phyloP scores from a whole-genome alignment of 2,113 vertebrate species.

The Lipophrys pholis region DNA sequence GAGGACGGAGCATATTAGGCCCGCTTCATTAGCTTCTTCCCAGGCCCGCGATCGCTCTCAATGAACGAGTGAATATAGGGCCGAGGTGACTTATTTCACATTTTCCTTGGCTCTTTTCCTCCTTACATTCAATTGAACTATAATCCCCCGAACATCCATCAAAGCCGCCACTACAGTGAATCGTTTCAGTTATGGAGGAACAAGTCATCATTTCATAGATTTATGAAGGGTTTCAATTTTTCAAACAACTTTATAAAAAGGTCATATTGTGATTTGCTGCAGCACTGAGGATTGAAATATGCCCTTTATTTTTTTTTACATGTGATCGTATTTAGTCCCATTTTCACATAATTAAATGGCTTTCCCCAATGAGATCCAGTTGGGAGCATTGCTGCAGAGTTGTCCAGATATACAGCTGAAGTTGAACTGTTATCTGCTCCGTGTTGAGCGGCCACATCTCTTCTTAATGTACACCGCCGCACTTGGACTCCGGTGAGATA shows the following conservation, averaged over 20 bases:
- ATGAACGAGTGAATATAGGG: slow-evolving; percentile 29
- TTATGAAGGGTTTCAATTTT: slow-evolving; percentile 9
- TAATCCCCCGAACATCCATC: slow-evolving; percentile 29
- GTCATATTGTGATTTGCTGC: slow-evolving; percentile 2
- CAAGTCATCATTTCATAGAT: slow-evolving; percentile 12
- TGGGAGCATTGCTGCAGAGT: not conserved
- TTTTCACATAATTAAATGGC: not conserved
- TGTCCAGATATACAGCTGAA: not conserved
- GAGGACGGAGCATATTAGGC: slow-evolving; percentile 47
- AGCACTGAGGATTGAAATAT: not conserved
- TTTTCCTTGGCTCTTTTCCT: slow-evolving; percentile 41
- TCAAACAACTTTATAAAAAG: not conserved
- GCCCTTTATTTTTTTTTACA: not conserved
- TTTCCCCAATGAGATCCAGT: not conserved
- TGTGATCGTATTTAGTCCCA: not conserved
- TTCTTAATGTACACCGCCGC: slow-evolving; percentile 5
- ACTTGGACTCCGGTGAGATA: slow-evolving; percentile 18
- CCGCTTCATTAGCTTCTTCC: slow-evolving; percentile 61
- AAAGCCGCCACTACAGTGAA: slow-evolving; percentile 3
- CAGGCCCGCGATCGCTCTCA: slow-evolving; percentile 33
- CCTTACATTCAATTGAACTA: slow-evolving; percentile 50
- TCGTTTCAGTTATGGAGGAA: slow-evolving; percentile 8
- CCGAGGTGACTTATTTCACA: slow-evolving; percentile 39
- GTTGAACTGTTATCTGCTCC: not conserved
- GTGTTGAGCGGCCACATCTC: slow-evolving; percentile 25